Evolutionary conservation across 2,888 invertebrate genomes (phyloP).

Genomic region (Zygaena filipendulae): DNA sequence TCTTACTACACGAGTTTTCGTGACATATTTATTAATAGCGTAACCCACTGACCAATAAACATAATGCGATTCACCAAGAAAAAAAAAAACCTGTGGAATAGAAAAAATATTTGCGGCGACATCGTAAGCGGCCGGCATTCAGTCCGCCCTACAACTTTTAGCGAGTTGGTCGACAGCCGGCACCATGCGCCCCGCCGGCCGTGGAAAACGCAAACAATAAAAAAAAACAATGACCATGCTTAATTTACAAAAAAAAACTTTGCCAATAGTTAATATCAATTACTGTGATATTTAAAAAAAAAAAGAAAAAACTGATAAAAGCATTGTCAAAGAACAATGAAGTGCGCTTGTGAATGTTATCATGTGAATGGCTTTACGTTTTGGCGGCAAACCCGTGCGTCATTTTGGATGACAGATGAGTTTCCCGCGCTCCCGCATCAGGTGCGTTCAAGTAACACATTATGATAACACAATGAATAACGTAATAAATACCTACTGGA

Average conservation of each 20-base stretch:
- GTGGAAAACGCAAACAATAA: constrained; percentile 16
- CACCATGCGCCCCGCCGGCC: constrained; percentile 16
- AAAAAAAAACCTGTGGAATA: constrained; percentile 45
- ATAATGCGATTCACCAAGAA: constrained; percentile 45
- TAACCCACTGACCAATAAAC: constrained; percentile 37
- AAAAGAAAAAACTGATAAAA: constrained; percentile 4
- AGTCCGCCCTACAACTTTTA: constrained; percentile 54
- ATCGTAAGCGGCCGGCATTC: constrained; percentile 27
- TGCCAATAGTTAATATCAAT: neutral
- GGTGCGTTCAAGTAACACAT: constrained; percentile 54
- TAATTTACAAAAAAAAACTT: constrained; percentile 9
- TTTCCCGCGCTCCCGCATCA: constrained; percentile 52
- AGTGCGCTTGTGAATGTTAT: constrained; percentile 14
- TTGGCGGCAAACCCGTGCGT: constrained; percentile 43
- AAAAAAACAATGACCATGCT: constrained; percentile 7
- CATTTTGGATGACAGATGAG: constrained; percentile 50
- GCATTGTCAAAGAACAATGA: constrained; percentile 46
- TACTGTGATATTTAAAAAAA: constrained; percentile 8
- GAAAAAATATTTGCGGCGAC: constrained; percentile 45
- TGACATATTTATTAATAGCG: no score
- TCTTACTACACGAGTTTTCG: no score
- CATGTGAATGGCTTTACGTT: constrained; percentile 38
- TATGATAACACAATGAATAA: constrained; percentile 34
- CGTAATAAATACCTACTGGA: no score
- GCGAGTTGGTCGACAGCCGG: constrained; percentile 50